Evolutionary conservation across 2,888 invertebrate genomes (phyloP).

Genomic region (Lithosia quadra): DNA sequence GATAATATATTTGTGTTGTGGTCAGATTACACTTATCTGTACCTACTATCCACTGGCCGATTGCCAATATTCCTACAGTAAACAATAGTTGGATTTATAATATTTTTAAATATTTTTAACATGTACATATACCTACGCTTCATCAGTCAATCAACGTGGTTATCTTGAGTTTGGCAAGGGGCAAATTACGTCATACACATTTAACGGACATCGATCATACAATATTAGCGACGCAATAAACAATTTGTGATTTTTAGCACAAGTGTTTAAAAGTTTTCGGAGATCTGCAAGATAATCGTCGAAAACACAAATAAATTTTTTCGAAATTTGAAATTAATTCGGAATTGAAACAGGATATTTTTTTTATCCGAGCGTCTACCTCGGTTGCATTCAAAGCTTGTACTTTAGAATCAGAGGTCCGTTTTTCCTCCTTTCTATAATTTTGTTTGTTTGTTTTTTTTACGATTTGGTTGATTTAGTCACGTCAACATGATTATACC

Average conservation of each 20-base stretch:
- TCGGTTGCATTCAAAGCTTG: neutral
- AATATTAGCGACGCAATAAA: neutral
- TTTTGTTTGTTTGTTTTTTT: no score
- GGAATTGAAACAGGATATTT: neutral
- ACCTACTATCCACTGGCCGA: neutral
- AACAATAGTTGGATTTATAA: slow-evolving; percentile 5
- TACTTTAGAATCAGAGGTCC: neutral
- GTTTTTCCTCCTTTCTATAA: no score
- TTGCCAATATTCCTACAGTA: neutral
- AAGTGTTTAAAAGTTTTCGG: neutral
- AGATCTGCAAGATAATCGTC: neutral
- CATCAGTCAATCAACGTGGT: slow-evolving; percentile 17
- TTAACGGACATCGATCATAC: neutral
- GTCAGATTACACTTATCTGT: neutral
- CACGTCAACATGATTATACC: no score
- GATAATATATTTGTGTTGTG: neutral
- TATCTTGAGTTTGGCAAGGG: slow-evolving; percentile 17
- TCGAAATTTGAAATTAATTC: no score
- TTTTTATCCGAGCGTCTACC: neutral
- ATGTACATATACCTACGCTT: slow-evolving; percentile 10
- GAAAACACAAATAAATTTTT: neutral
- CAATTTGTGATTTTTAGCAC: neutral
- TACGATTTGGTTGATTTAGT: no score
- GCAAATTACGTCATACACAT: slow-evolving; percentile 22
- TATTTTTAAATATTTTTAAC: slow-evolving; percentile 18